Conservation (phyloP, 2,888 invertebrate species). For the Hermaeophaga mercurialis region DNA sequence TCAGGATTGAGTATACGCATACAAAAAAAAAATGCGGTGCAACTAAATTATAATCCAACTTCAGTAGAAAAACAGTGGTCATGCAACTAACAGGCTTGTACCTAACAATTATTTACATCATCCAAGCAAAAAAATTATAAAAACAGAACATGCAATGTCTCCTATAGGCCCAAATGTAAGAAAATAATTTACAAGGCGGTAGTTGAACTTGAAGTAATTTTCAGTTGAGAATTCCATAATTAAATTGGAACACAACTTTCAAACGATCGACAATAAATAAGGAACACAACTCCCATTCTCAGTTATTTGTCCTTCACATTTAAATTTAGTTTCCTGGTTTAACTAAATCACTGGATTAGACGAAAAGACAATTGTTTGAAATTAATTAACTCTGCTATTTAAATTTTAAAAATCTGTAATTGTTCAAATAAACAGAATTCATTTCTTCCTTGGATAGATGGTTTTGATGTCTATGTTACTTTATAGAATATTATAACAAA, state of each 20-base stretch:
- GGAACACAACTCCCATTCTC: conserved; percentile 16
- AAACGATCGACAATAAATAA: conserved; percentile 27
- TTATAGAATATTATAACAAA: too few species aligned
- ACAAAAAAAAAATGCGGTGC: background rate
- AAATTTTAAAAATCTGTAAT: too few species aligned
- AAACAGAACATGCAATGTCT: background rate
- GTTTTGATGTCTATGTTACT: too few species aligned
- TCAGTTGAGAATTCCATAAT: conserved; percentile 11
- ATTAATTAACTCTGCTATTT: too few species aligned
- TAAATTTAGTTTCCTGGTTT: background rate
- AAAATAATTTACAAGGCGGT: background rate
- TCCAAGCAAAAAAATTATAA: conserved; percentile 4
- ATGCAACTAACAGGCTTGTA: background rate
- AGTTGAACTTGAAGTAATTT: conserved; percentile 5
- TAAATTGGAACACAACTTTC: conserved; percentile 5
- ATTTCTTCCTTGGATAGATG: too few species aligned
- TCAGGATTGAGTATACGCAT: background rate
- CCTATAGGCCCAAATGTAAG: background rate
- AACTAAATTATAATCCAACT: background rate
- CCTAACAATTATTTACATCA: conserved; percentile 13
- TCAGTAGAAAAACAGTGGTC: conserved; percentile 2
- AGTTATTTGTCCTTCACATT: conserved; percentile 25
- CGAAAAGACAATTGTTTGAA: too few species aligned
- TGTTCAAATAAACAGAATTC: too few species aligned
- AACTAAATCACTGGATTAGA: background rate